Conservation (phyloP, 2,888 invertebrate species). For the Sarcophaga carnaria region DNA sequence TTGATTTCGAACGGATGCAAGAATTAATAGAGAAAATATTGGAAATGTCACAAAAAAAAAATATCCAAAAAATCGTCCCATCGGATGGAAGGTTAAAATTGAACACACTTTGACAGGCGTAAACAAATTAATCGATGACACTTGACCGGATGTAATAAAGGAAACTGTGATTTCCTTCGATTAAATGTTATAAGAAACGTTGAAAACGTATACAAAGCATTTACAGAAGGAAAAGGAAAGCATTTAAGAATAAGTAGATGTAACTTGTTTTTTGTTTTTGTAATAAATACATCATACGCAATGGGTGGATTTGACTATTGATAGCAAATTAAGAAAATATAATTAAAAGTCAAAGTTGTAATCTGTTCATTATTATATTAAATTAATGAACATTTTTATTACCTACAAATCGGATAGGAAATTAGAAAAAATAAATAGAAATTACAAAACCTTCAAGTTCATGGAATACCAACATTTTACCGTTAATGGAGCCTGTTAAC, state of each 20-base stretch:
- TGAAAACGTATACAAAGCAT: not conserved
- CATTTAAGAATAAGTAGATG: not conserved
- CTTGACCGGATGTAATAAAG: conserved; percentile 17
- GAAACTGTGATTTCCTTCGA: conserved; percentile 20
- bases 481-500: too few species aligned
- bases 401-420: too few species aligned
- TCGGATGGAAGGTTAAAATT: conserved; percentile 3
- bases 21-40: conserved; percentile 16
- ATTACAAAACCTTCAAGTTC: too few species aligned
- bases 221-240: not conserved
- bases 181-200: not conserved
- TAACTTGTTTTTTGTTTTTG: not conserved
- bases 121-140: conserved; percentile 42
- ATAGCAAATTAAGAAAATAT: too few species aligned
- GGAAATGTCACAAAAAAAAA: not conserved
- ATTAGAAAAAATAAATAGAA: too few species aligned
- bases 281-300: too few species aligned
- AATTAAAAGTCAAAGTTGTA: too few species aligned
- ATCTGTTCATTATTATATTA: too few species aligned
- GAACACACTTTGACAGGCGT: conserved; percentile 26
- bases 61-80: not conserved
- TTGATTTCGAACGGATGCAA: not conserved
- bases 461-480: too few species aligned
- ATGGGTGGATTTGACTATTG: too few species aligned
- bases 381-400: too few species aligned